Evolutionary conservation across 2,797 vertebrate genomes (phyloP), one percentile per base, ranked within the genome.

Genomic region (Australoheros facetus): DNA sequence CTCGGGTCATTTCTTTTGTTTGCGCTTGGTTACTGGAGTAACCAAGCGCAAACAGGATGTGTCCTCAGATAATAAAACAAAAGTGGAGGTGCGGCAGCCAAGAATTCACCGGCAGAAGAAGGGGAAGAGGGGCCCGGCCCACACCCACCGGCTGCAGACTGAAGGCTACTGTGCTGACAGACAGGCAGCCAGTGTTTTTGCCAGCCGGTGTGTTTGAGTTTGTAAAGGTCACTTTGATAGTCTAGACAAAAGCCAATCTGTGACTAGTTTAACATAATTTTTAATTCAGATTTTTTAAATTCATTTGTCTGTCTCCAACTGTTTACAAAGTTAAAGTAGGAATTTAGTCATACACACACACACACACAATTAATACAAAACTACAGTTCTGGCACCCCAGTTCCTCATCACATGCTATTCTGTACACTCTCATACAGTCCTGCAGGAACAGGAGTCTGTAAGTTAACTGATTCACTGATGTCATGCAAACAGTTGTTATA

Each of bases 21-120:
- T 91, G 39, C 64, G 58, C 39, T 37, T 51, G 56, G 91, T 94
- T 75, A 80, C 93, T 79, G 91, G 85, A 72, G 95, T 75, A 89
- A 95, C 86, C 37, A 37, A 19, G 87, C 79, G 91, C 94, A 93
- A 96, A 96, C 95, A 95, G 94, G 93, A 95, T 87, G 92, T 72
- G 82, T 88, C 84, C 77, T 90, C 80, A 87, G 93, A 94, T 93
- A 94, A 91, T 94, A 92, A 93, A 95, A 94, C 89, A 90, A 93
- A 91, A 89, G 86, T 86, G 83, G 85, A 89, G 83, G 84, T 74
- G 80, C 64, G 19, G 81, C 66, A 71, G 89, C 90, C 91, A 93
- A 89, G 89, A 90, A 88, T 88, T 88, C 57, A 87, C 69, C 80
- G 57, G 81, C 77, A 91, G 73, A 82, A 78, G 75, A 80, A 88